Base-by-base conservation (phyloP, 2,113 vertebrate genomes). In the Microcebus tavaratra region DNA sequence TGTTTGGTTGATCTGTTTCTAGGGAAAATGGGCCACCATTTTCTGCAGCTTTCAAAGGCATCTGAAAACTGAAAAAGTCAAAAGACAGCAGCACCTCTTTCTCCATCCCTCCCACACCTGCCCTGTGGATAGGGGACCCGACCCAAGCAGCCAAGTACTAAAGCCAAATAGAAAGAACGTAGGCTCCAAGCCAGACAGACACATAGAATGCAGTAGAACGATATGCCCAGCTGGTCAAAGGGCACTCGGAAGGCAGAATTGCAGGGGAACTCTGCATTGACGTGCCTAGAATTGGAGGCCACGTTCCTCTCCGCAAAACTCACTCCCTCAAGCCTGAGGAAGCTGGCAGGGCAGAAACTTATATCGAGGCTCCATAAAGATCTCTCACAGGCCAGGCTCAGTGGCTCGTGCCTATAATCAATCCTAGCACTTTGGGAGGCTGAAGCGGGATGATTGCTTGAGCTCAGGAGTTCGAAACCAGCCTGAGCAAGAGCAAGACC, bases 221-320 rank as follows among this genome's bases (percentile, higher is more conserved):
- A 1, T 1, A 0, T 3, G 39, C 39, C 25, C 31, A 15, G 4
- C 34, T 14, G 42, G 12, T 2, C 29, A 2, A 15, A 5, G 0
- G 50, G 31, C 10, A 2, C 73, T 14, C 1, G 2, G 27, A 3
- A 12, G 42, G 21, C 6, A 75, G 48, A 18, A 45, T 0, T 21
- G 8, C 4, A 48, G 67, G n/a, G 29, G 15, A 27, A 20, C 20
- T 4, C 53, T 10, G 39, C 11, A 6, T 1, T 12, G 0, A 31
- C 2, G 9, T 18, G 12, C 42, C 39, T 20, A 18, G 65, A 42
- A 13, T 0, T 12, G 23, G 57, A 67, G 48, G 75, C 50, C 50
- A 18, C 27, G 6, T 2, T 34, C 67, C 68, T 87, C 25, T 20
- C 15, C 3, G 25, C 1, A 17, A 61, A 88, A 63, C 17, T 36